Base-by-base conservation (phyloP, 2,888 invertebrate genomes). In the Abrostola triplasia region DNA sequence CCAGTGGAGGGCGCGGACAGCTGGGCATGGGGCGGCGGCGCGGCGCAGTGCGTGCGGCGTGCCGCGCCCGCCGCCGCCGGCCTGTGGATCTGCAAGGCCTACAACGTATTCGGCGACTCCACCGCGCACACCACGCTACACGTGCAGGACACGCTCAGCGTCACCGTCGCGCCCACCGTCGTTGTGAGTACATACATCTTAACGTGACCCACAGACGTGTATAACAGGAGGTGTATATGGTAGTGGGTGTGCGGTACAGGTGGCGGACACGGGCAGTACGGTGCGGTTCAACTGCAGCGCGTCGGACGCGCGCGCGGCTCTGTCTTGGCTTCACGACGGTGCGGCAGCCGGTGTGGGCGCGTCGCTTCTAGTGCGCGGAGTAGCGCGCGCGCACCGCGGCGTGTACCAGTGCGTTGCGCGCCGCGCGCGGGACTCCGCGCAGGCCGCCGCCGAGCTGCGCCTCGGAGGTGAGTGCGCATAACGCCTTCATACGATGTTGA, bases 361-460 rank as follows among this genome's bases (percentile, higher is more conserved):
- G 24, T 73, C 77, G 67, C 88, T 92, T 36, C 66, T 73, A 70
- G 65, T 93, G 79, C 88, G 88, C 35, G 87, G 77, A 52, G 96
- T 97, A 41, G 95, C 96, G 56, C 95, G 97, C 71, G 96, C 96
- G 61, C 97, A 97, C 92, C 96, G 96, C 80, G 98, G 98, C 70
- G 96, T 98, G 94, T 98, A 98, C 94, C 98, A 98, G 92, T 98
- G 98, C 90, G 94, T 98, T 73, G 97, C 97, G 42, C 95, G 96
- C 77, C 96, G 96, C 78, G 96, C 96, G 69, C 91, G 95, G 62
- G 96, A 96, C 80, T 96, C 96, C 84, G 96, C 97, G 49, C 97
- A 97, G 86, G 97, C 97, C 51, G 95, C 96, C 82, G 96, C 97
- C 0, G 97, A 97, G 87, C 92, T 97, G n/a, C 95, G 96, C 61